Percentiles rank a stretch among this genome's conserved stretches.
These are phyloP conservation scores for roundworm (Caenorhabditis elegans) DNA, from an alignment of 1,140 invertebrate genomes.

Conservation along the genomic window DNA sequence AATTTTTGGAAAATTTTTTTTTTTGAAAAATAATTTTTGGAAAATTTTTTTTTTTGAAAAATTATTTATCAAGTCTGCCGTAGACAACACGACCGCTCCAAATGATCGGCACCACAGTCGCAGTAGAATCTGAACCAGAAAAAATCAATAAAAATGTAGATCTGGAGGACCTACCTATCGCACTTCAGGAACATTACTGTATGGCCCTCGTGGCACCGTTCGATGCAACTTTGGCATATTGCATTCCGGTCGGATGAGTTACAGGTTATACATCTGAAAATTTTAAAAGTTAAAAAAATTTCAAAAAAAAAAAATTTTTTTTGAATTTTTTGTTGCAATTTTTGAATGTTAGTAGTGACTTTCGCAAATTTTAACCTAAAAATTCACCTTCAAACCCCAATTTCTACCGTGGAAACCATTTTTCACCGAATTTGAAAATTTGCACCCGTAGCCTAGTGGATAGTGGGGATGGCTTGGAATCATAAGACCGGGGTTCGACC, in stretches of 20 bases:
- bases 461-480: too few relatives aligned
- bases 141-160: not conserved
- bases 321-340: too few relatives aligned
- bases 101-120: not conserved
- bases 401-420: too few relatives aligned
- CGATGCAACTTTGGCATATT: not conserved
- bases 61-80: not conserved
- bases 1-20: too few relatives aligned
- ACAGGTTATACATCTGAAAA: conserved; percentile 4
- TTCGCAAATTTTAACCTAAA: too few relatives aligned
- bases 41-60: not conserved
- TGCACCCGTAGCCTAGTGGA: too few relatives aligned
- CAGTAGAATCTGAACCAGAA: not conserved
- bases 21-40: too few relatives aligned
- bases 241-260: not conserved
- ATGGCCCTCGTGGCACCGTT: not conserved
- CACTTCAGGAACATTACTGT: not conserved
- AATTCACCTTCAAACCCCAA: too few relatives aligned
- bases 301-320: not conserved
- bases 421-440: too few relatives aligned
- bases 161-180: not conserved
- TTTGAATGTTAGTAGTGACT: too few relatives aligned
- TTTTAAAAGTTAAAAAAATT: not conserved
- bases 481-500: too few relatives aligned
- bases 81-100: not conserved